Evolutionary conservation across 1,140 invertebrate species (phyloP), one percentile per base, ranked within the genome.

Genomic region (Laupala kohalensis): DNA sequence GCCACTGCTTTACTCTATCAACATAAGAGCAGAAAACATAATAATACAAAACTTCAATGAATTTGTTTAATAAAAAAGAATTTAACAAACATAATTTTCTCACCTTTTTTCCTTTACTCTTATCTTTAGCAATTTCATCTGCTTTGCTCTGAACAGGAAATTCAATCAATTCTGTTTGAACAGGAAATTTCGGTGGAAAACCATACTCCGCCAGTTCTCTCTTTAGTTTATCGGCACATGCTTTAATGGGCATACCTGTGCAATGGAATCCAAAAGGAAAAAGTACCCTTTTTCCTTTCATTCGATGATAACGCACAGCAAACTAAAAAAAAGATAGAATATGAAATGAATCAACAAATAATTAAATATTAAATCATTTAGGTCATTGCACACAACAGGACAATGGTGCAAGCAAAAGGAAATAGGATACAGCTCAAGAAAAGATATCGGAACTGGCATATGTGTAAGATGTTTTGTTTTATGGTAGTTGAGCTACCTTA

Each of bases 251-350:
- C 93, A 95, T 96, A 71, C 97, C 98, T 66, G 98, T 99, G 78
- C 96, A 98, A 81, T 99, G 98, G 77, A 99, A 94, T 13, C 95
- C 97, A 86, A 99, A 99, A 25, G 98, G 98, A 84, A 98, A 99
- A 1, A 99, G 83, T 29, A 91, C 92, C 76, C 89, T 88, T 79
- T 95, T 96, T 0, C 97, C 97, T 79, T 93, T 89, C 27, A 99
- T 78, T 30, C 95, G 86, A 75, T 98, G 89, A 78, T 91, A 99
- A 23, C 96, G 89, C 72, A 91, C 86, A 25, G 94, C 89, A 89
- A 98, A 99, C 91, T 95, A 78, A 71, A 65, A 28, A 70, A 4
- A 64, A 25, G 0, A 9, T 25, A n/a, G 5, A 3, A 5, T 1
- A 25, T 28, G 6, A 25, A 9, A 27, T 27, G 6, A 9, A 4